Evolutionary conservation across 2,113 vertebrate genomes (phyloP).

Genomic region (rat (Rattus norvegicus)): GRCr8 NC_086039.1:32906501-32907000

Average conservation of each 20-base stretch:
- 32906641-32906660: neutral
- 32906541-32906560: neutral
- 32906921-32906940: neutral
- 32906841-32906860: neutral
- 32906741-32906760: neutral
- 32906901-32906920: neutral
- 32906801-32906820: neutral
- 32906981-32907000: neutral
- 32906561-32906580: slow-evolving; percentile 30
- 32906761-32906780: slow-evolving; percentile 4
- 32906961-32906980: neutral
- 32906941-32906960: neutral
- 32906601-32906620: neutral
- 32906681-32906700: neutral
- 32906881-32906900: neutral
- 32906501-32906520: slow-evolving; percentile 31
- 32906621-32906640: neutral
- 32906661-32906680: neutral
- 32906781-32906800: slow-evolving; percentile 18
- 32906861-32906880: neutral
- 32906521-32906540: neutral
- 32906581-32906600: neutral
- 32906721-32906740: neutral
- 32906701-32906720: neutral
- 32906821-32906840: neutral